Evolutionary conservation across 2,888 invertebrate species (phyloP).

Genomic region (Amaurobius ferox): DNA sequence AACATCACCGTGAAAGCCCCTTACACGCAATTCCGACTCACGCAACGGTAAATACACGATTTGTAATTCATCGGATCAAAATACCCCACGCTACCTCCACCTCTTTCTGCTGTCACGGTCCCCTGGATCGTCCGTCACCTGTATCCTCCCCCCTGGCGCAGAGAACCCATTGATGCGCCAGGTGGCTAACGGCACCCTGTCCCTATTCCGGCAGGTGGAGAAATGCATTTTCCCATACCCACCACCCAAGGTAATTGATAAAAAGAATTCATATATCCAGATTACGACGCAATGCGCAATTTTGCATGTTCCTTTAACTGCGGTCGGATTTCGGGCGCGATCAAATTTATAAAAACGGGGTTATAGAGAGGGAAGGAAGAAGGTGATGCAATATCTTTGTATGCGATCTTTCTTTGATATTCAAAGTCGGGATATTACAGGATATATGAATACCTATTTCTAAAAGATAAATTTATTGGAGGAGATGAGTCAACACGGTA

Average conservation of each 20-base stretch:
- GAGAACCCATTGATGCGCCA: constrained; percentile 34
- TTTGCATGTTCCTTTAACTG: too few relatives aligned
- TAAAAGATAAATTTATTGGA: too few relatives aligned
- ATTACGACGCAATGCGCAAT: too few relatives aligned
- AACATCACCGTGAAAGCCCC: neutral
- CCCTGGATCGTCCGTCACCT: constrained; percentile 2
- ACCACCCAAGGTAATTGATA: constrained; percentile 1
- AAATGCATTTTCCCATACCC: constrained; percentile 22
- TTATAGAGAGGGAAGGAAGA: too few relatives aligned
- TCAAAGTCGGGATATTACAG: too few relatives aligned
- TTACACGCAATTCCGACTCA: neutral
- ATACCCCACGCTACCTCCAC: neutral
- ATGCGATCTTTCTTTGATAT: too few relatives aligned
- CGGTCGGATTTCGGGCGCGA: too few relatives aligned
- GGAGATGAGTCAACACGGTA: too few relatives aligned
- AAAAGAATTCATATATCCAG: neutral
- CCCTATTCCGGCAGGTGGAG: constrained; percentile 61
- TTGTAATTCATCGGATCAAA: neutral
- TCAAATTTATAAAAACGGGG: too few relatives aligned
- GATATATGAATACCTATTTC: too few relatives aligned
- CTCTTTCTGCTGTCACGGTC: neutral
- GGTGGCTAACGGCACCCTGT: constrained; percentile 50
- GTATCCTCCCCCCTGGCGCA: constrained; percentile 19
- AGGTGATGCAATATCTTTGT: too few relatives aligned
- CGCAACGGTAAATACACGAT: neutral